Evolutionary conservation across 2,888 invertebrate genomes (phyloP).

Genomic region (Furcula furcula): DNA sequence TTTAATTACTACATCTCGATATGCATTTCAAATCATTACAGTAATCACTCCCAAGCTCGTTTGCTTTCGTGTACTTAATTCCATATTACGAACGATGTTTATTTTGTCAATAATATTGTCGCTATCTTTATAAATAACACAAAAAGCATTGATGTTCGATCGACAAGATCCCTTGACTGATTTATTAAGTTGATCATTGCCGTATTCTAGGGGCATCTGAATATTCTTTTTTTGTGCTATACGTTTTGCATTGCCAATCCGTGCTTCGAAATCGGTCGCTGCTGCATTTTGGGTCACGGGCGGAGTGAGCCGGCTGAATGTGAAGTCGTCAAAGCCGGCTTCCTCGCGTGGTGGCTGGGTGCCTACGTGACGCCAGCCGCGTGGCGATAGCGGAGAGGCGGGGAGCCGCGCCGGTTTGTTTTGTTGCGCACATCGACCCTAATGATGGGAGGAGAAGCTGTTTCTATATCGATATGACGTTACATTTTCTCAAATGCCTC

Average conservation of each 20-base stretch:
- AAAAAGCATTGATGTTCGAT: background rate
- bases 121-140: background rate
- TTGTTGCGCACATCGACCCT: constrained; percentile 54
- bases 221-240: background rate
- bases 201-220: too few species aligned
- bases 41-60: too few species aligned
- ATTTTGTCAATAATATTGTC: too few species aligned
- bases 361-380: constrained; percentile 79
- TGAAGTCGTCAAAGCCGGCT: background rate
- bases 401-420: constrained; percentile 58
- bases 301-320: constrained; percentile 1
- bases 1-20: too few species aligned
- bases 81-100: too few species aligned
- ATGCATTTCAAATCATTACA: too few species aligned
- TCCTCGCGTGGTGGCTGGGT: constrained; percentile 23
- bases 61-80: too few species aligned
- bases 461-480: constrained; percentile 32
- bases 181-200: background rate
- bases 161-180: background rate
- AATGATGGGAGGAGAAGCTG: constrained; percentile 22
- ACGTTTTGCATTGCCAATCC: constrained; percentile 1
- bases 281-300: constrained; percentile 32
- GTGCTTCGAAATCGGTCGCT: constrained; percentile 2
- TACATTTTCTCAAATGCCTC: too few species aligned
- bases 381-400: constrained; percentile 55